Base-by-base conservation (phyloP, 1,140 invertebrate genomes). In the Heliconius eleuchia region DNA sequence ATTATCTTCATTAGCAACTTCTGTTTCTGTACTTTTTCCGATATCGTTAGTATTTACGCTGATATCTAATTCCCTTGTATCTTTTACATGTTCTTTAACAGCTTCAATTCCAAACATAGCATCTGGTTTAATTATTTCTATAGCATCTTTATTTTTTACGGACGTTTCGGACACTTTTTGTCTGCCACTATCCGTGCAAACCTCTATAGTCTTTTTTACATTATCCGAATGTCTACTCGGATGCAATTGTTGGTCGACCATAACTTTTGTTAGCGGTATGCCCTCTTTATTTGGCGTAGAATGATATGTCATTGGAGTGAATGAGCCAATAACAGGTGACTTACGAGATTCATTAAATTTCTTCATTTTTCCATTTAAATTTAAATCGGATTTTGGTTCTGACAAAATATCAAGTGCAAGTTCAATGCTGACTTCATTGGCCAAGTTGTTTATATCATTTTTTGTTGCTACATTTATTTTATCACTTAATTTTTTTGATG, bases 251-350 rank as follows among this genome's bases (percentile, higher is more conserved):
- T 87, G 86, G 73, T 94, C 88, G 9, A 94, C 92, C 92, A 94
- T 94, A 6, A 87, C 93, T 83, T 94, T 94, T 39, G 92, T 94
- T 16, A 94, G 82, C 37, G 92, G 92, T 71, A 88, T 91, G 23
- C 92, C 88, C 75, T 94, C 92, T 86, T 94, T 94, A 80, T 93
- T 94, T 55, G 91, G 91, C 39, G 92, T 94, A 73, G 92, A 94
- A 82, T 93, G 91, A 83, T 85, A 93, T 79, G 89, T 91, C 91
- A 94, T 92, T 34, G 90, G 90, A 50, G 91, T 92, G 75, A 85
- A 93, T 66, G 87, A 89, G 39, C 90, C 88, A 80, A 93, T 87
- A 34, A 94, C 80, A 39, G 92, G 92, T 57, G 92, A 93, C 84
- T 93, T 94, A 30, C 91, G 83, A 76, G 91, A 90, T 85, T 94